Percentiles rank a stretch among this genome's conserved stretches.
These are phyloP conservation scores for Melozone crissalis DNA, from an alignment of 2,113 vertebrate genomes.

Conservation along the genomic window DNA sequence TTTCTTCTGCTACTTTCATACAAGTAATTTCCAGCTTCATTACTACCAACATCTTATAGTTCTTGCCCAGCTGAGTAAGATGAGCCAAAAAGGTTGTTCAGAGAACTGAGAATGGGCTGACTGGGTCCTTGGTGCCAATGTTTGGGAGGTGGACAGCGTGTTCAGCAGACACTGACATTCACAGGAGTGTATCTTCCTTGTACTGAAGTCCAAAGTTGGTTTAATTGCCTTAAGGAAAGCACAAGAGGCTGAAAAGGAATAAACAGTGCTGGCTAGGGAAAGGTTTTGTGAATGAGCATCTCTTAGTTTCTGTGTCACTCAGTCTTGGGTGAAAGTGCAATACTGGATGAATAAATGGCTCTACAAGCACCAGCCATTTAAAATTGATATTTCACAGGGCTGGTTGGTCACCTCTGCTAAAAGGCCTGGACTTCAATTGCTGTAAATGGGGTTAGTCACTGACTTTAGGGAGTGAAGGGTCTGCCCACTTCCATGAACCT, in stretches of 20 bases:
- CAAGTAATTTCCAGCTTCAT: background rate
- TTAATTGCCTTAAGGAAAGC: background rate
- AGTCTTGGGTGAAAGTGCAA: background rate
- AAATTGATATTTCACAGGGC: background rate
- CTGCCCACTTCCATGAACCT: background rate
- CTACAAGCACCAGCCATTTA: background rate
- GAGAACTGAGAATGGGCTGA: background rate
- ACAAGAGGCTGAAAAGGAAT: background rate
- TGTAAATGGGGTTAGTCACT: background rate
- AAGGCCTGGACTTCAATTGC: background rate
- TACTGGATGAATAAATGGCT: background rate
- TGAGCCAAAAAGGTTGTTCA: background rate
- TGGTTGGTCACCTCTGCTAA: background rate
- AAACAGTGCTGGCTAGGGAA: background rate
- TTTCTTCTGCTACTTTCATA: background rate
- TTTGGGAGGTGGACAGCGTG: background rate
- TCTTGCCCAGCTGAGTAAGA: background rate
- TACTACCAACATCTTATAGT: background rate
- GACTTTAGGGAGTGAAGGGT: fast-evolving
- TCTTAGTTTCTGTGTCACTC: background rate
- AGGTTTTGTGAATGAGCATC: fast-evolving
- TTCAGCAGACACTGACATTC: background rate
- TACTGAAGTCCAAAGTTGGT: background rate
- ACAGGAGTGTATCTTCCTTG: background rate
- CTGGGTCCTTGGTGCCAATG: background rate